Conservation (phyloP, 2,797 vertebrate genomes). For the Philypnodon macrostomus region DNA sequence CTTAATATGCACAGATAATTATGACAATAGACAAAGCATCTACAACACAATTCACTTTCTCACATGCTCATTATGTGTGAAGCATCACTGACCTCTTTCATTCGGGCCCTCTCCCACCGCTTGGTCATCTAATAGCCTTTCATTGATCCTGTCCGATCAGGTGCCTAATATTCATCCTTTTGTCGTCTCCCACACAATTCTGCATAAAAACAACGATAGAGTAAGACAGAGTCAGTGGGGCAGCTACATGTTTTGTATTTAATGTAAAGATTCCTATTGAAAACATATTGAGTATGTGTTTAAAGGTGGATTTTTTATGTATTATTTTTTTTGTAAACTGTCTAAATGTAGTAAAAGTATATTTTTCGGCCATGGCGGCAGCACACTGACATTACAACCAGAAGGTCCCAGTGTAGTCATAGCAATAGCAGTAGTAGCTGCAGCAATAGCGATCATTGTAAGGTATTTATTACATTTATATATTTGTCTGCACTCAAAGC, state of each 20-base stretch:
- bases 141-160: constrained; percentile 80
- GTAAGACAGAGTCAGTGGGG: constrained; percentile 29
- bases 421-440: no score
- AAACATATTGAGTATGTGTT: no score
- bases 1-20: constrained; percentile 71
- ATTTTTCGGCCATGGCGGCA: no score
- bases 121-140: constrained; percentile 79
- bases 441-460: no score
- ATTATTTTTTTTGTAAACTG: no score
- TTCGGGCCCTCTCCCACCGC: constrained; percentile 41
- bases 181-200: constrained; percentile 51
- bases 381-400: no score
- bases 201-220: constrained; percentile 58
- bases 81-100: constrained; percentile 10
- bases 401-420: no score
- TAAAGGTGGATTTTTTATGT: no score
- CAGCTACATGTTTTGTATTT: constrained; percentile 39
- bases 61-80: constrained; percentile 5
- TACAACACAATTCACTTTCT: constrained; percentile 24
- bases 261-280: neutral
- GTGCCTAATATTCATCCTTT: constrained; percentile 74
- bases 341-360: no score
- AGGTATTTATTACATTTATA: no score
- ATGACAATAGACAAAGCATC: constrained; percentile 63
- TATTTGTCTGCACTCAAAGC: no score